Evolutionary conservation across 2,888 invertebrate species (phyloP).

Genomic region (Uloborus plumipes): DNA sequence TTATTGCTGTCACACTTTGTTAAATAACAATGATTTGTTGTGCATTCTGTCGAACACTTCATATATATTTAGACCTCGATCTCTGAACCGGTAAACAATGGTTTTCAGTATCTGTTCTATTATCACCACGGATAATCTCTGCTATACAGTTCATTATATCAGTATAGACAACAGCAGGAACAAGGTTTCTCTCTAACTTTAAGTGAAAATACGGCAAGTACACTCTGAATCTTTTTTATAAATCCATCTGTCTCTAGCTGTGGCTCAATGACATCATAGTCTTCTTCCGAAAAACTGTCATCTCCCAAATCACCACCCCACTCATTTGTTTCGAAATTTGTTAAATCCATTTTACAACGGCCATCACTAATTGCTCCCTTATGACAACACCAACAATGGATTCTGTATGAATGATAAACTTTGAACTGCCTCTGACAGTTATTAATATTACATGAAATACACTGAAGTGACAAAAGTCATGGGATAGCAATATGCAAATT

Average conservation of each 20-base stretch:
- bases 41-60: no score
- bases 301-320: neutral
- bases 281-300: neutral
- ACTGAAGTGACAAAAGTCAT: no score
- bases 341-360: neutral
- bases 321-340: neutral
- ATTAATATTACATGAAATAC: neutral
- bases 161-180: neutral
- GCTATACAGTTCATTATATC: conserved; percentile 1
- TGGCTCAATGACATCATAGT: neutral
- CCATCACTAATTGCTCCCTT: neutral
- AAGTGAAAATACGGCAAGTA: conserved; percentile 1
- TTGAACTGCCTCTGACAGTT: neutral
- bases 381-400: neutral
- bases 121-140: neutral
- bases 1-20: no score
- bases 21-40: no score
- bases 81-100: neutral
- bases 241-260: neutral
- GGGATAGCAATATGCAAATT: no score
- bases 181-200: neutral
- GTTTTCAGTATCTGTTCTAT: neutral
- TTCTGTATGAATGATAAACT: neutral
- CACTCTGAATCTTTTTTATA: neutral
- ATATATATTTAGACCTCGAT: neutral